Percentiles rank a stretch among this genome's conserved stretches.
These are phyloP conservation scores for Parazoanthus swiftii DNA, from an alignment of 92 coral and sea anemone species.

Conservation along the genomic window DNA sequence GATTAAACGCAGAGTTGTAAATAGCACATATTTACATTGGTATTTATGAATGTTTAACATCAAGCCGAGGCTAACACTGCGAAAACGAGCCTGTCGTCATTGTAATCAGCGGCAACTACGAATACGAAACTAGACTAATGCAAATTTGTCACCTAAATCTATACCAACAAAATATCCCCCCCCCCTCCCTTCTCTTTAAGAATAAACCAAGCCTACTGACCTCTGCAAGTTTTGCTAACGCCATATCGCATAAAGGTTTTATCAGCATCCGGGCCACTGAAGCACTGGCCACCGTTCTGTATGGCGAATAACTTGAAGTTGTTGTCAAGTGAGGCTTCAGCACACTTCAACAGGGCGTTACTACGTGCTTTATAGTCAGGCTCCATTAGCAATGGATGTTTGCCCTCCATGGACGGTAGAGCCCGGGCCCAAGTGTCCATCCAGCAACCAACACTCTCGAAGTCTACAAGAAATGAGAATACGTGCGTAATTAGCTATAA, in stretches of 20 bases:
- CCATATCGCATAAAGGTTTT: constrained; percentile 84
- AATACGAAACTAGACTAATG: background rate
- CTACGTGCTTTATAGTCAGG: constrained; percentile 89
- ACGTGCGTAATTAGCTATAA: background rate
- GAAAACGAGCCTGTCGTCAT: too few species aligned
- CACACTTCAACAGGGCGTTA: constrained; percentile 97
- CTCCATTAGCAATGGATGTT: constrained; percentile 75
- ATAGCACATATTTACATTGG: too few species aligned
- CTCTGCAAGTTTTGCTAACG: constrained; percentile 72
- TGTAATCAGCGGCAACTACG: too few species aligned
- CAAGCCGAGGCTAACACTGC: too few species aligned
- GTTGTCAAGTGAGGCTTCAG: constrained; percentile 80
- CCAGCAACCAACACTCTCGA: constrained; percentile 97
- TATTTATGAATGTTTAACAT: too few species aligned
- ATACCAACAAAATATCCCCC: background rate
- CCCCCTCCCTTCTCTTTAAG: background rate
- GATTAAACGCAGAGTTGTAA: too few species aligned
- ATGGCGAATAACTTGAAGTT: constrained; percentile 78
- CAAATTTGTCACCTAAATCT: background rate
- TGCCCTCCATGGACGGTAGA: constrained; percentile 86
- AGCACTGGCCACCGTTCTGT: constrained; percentile 98
- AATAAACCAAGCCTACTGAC: constrained; percentile 44
- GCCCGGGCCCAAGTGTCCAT: constrained; percentile 88
- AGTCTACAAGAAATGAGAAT: constrained; percentile 50
- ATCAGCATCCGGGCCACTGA: constrained; percentile 84